Conservation (phyloP, 92 coral and sea anemone genomes). For the Palythoa caribaeorum region DNA sequence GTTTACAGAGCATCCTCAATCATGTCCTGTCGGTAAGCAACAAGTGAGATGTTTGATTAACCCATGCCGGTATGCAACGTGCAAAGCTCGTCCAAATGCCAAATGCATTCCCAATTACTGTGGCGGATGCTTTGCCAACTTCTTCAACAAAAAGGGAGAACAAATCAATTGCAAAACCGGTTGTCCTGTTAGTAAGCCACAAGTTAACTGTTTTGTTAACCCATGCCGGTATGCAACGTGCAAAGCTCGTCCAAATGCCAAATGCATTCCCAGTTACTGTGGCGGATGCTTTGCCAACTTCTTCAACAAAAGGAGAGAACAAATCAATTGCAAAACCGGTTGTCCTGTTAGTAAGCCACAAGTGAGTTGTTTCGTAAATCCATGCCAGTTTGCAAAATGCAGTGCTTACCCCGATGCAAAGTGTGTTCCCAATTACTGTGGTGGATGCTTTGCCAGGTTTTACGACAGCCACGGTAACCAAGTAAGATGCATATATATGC, state of each 20-base stretch:
- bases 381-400: constrained; percentile 26
- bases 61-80: neutral
- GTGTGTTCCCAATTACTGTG: constrained; percentile 20
- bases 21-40: constrained; percentile 9
- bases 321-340: neutral
- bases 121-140: neutral
- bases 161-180: neutral
- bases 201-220: neutral
- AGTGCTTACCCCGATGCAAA: constrained; percentile 17
- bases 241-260: neutral
- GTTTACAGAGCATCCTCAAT: neutral
- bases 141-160: neutral
- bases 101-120: neutral
- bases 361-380: neutral
- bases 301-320: neutral
- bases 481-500: constrained; percentile 12
- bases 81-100: neutral
- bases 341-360: constrained; percentile 13
- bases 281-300: constrained; percentile 13
- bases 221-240: neutral
- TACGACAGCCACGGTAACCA: constrained; percentile 7
- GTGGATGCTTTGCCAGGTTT: constrained; percentile 25
- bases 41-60: neutral
- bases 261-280: neutral
- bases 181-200: neutral